Evolutionary conservation across 1,140 invertebrate species (phyloP).

Genomic region (Stegodyphus dumicola): DNA sequence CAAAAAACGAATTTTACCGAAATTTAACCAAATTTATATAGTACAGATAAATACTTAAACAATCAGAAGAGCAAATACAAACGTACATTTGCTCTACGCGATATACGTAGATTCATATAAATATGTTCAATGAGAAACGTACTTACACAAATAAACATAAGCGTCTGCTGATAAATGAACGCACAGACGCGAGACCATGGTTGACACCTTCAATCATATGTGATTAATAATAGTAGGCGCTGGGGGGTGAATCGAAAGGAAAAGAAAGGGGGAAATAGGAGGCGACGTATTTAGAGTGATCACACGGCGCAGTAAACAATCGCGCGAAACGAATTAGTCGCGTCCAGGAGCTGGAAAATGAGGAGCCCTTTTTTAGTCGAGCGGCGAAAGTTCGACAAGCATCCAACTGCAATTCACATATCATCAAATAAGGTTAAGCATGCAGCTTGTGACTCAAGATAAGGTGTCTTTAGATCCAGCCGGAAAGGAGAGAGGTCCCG

Average conservation of each 20-base stretch:
- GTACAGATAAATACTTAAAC: too few species aligned
- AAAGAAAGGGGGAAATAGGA: background rate
- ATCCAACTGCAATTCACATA: constrained; percentile 61
- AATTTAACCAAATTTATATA: too few species aligned
- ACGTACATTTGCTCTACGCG: too few species aligned
- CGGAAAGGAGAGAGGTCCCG: constrained; percentile 34
- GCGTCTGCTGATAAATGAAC: too few species aligned
- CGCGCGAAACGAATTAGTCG: constrained; percentile 20
- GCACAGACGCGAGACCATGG: too few species aligned
- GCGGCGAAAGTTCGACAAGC: constrained; percentile 36
- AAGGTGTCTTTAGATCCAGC: constrained; percentile 60
- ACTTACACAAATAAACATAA: too few species aligned
- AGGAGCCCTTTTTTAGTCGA: constrained; percentile 2
- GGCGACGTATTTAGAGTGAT: constrained; percentile 56
- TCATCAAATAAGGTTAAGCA: constrained; percentile 62
- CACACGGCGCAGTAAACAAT: constrained; percentile 58
- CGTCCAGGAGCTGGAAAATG: constrained; percentile 35
- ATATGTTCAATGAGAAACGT: too few species aligned
- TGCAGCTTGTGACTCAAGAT: constrained; percentile 57
- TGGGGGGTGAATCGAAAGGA: background rate
- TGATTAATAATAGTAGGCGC: constrained; percentile 41
- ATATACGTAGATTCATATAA: too few species aligned
- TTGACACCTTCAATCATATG: constrained; percentile 57
- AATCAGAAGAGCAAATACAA: too few species aligned
- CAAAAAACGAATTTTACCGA: too few species aligned